Conservation (phyloP, 2,797 vertebrate species). For the Podarcis lilfordi region DNA sequence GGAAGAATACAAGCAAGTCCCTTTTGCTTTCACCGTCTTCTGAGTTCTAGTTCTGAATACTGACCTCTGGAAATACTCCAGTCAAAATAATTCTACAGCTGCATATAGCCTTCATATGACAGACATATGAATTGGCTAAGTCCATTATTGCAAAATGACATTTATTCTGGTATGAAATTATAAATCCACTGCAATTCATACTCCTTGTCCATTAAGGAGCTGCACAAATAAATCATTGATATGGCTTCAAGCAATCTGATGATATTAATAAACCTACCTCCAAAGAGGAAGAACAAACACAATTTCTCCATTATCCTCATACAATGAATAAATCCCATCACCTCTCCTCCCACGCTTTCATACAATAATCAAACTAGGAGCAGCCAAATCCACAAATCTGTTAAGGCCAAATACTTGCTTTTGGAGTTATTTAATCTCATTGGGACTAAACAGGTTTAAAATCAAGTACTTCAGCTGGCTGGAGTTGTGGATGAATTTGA, state of each 20-base stretch:
- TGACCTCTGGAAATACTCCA: slow-evolving; percentile 17
- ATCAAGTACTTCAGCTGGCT: not conserved
- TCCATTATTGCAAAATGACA: slow-evolving; percentile 16
- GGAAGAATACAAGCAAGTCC: too few relatives aligned
- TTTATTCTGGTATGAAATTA: slow-evolving; percentile 19
- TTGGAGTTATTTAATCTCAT: slow-evolving; percentile 7
- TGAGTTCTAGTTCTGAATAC: slow-evolving; percentile 19
- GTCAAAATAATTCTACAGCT: not conserved
- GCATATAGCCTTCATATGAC: not conserved
- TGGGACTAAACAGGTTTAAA: slow-evolving; percentile 10
- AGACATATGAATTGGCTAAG: slow-evolving; percentile 33
- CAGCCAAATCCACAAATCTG: not conserved
- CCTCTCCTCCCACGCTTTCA: not conserved
- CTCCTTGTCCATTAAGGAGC: slow-evolving; percentile 46
- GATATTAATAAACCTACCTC: slow-evolving; percentile 28
- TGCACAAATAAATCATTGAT: slow-evolving; percentile 63
- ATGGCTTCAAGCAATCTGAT: slow-evolving; percentile 38
- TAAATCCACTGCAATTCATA: slow-evolving; percentile 31
- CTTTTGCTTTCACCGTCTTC: not conserved
- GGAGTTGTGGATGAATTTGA: not conserved
- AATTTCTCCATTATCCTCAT: slow-evolving; percentile 16
- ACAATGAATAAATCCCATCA: slow-evolving; percentile 37
- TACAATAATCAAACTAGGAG: not conserved
- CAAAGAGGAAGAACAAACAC: slow-evolving; percentile 10
- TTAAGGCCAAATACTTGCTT: not conserved